Base-by-base conservation (phyloP, 2,888 invertebrate species). In the Papilio gigon region DNA sequence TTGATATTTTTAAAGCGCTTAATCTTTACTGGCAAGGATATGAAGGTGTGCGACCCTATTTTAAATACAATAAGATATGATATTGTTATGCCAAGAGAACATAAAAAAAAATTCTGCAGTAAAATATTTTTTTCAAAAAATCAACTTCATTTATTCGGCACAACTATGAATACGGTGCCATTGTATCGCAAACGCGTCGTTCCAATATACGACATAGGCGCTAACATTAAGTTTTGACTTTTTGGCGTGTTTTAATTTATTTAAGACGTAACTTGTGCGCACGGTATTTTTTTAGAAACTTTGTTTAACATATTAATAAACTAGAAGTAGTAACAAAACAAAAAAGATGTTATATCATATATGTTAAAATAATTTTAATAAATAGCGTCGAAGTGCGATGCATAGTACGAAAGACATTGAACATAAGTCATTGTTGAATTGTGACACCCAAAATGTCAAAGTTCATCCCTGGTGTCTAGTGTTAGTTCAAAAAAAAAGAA, bases 361-460 rank as follows among this genome's bases (percentile, higher is more conserved):
- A 30, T 72, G 74, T 56, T 72, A 71, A 73, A 33, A 12, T 50
- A n/a, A 60, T 53, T 67, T n/a, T 69, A 69, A 66, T 59, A 68
- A 59, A 50, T 67, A 58, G n/a, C n/a, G 53, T 60, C 64, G 60
- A 66, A 67, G 14, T 35, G 14, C 67, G 65, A 70, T 69, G 65
- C 72, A 69, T 76, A 72, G 76, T 80, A 77, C 33, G 77, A 86
- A 86, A 79, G 84, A 83, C 86, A 85, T 81, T 84, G 80, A 75
- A 71, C 75, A 73, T 84, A 80, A 65, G 82, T 78, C 79, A 72
- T 88, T 87, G 79, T 84, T 81, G 79, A 78, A 80, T 80, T 81
- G 83, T 71, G 74, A 73, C 72, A 71, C 74, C 71, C 77, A 82
- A 88, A 90, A 90, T 91, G 90, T 90, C 90, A 91, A 90, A 91